Base-by-base conservation (phyloP, 2,113 vertebrate species). In the Grus americana region DNA sequence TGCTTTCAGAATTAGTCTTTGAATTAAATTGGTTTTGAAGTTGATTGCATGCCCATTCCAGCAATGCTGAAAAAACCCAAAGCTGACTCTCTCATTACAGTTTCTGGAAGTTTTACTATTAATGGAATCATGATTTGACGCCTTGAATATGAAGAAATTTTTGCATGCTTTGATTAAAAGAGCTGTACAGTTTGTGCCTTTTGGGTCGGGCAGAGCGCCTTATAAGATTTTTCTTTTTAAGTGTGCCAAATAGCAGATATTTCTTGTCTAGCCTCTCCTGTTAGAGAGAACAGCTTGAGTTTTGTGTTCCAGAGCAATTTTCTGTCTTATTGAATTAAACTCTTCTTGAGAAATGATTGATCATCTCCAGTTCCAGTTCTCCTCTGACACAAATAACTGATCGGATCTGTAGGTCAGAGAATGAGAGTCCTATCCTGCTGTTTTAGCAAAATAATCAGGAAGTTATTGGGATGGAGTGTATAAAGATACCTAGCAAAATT, bases 1-100 rank as follows among this genome's bases (percentile, higher is more conserved):
- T 29, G 34, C 26, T 88, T 94, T 88, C 61, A 81, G 57, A 93
- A 94, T 86, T 72, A 92, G 38, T 67, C 68, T 90, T 97, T 90
- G 61, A 94, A 91, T 80, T 95, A 93, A 62, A 44, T 63, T 63
- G 67, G 12, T 79, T 90, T 96, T 93, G 65, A 93, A 94, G 86
- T 38, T 86, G 72, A 83, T 89, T 81, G 58, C 52, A 16, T 86
- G 29, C 7, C 12, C 29, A 49, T 55, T 88, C 23, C 68, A 91
- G n/a, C 11, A 83, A 29, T 40, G 38, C 19, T 14, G 6, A 40
- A 75, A 87, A 71, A 73, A 0, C 0, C 2, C 46, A 71, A 74
- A 67, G 67, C 46, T 86, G 38, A 21, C 32, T 84, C 22, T 36
- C 40, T 94, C 62, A 80, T 88, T 84, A 86, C 32, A 78, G 36